Conservation (phyloP, 2,113 vertebrate species). For the Benitochromis conjunctus region DNA sequence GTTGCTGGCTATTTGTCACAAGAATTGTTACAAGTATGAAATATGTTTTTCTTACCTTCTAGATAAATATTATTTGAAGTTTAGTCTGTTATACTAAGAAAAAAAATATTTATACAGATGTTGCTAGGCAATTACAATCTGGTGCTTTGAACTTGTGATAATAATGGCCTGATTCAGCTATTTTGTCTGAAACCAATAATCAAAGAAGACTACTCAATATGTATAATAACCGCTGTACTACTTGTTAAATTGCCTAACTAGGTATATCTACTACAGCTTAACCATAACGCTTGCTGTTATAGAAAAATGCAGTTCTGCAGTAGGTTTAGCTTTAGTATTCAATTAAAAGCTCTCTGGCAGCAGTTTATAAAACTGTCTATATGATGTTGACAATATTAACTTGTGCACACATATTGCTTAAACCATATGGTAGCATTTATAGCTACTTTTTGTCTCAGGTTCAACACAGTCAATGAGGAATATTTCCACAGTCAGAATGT, state of each 20-base stretch:
- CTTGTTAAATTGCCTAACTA: not conserved
- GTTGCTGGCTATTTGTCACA: not conserved
- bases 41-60: not conserved
- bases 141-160: not conserved
- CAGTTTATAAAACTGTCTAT: not conserved
- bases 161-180: not conserved
- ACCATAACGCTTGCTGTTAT: not conserved
- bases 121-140: not conserved
- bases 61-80: not conserved
- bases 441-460: conserved; percentile 1
- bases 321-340: not conserved
- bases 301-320: not conserved
- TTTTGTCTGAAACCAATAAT: not conserved
- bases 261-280: not conserved
- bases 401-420: not conserved
- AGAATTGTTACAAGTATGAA: not conserved
- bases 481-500: not conserved
- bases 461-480: not conserved
- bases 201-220: not conserved
- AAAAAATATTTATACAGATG: not conserved
- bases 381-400: not conserved
- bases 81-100: not conserved
- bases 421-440: conserved; percentile 31
- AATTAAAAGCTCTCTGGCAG: not conserved
- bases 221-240: not conserved